Base-by-base conservation (phyloP, 2,113 vertebrate species). In the Pelmatolapia mariae region DNA sequence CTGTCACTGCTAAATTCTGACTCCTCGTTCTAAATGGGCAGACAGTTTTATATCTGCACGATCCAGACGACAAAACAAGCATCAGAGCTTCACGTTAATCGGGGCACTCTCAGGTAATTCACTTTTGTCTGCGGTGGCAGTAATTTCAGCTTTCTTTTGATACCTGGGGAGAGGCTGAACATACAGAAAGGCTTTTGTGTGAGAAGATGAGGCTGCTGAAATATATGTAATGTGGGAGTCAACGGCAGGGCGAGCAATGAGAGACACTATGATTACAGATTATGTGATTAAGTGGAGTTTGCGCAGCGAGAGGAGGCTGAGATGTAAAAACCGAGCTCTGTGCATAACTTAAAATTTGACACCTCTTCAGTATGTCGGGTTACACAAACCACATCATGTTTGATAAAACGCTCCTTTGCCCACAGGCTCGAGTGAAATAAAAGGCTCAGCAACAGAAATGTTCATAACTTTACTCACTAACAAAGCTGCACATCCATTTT, bases 251-350 rank as follows among this genome's bases (percentile, higher is more conserved):
- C 5, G 2, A 73, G 91, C 88, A 86, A 80, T 85, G 59, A 81
- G 57, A 11, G 53, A 82, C 71, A 24, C 59, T 81, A 29, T 89
- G 84, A 93, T 87, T 84, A 71, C 57, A 88, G 73, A 82, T 87
- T 13, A 80, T 52, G 9, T 47, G 43, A 86, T 81, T 26, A 50
- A 43, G 47, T 43, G 8, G 82, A 56, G 54, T 22, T 80, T 12
- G 29, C 6, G 8, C 47, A 56, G 40, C 11, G 40, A 68, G 52
- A 63, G 24, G 36, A 84, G 71, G 40, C 80, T 10, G 52, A 31
- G 24, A 43, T 6, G 6, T 81, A 56, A 43, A 85, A 83, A 33
- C 31, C 7, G 33, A 80, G 57, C 50, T 22, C 61, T 7, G 1
- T 7, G 31, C 16, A 59, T 47, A 80, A 45, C 33, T 85, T 59